Evolutionary conservation across 2,888 invertebrate species (phyloP).

Genomic region (Hydropsyche betteni): DNA sequence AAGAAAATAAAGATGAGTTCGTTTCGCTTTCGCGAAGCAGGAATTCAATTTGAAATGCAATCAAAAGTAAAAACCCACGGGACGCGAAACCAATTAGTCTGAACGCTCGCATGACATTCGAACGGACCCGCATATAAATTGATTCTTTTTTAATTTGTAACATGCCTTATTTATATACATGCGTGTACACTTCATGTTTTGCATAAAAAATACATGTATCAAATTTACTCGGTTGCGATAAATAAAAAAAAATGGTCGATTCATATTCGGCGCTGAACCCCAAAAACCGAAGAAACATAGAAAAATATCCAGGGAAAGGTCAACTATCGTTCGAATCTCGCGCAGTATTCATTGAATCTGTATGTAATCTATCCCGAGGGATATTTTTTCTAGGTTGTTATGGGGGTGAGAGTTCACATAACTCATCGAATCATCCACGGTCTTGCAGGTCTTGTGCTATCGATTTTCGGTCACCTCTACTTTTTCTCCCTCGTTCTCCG

Average conservation of each 20-base stretch:
- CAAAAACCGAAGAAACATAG: no score
- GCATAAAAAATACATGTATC: no score
- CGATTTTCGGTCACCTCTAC: conserved; percentile 25
- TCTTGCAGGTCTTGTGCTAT: conserved; percentile 25
- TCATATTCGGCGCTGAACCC: no score
- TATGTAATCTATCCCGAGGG: conserved; percentile 14
- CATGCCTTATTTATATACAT: no score
- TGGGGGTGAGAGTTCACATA: conserved; percentile 25
- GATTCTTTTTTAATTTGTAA: conserved; percentile 22
- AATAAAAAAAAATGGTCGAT: no score
- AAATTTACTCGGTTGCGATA: no score
- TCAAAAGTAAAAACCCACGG: conserved; percentile 43
- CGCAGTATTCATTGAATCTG: conserved; percentile 18
- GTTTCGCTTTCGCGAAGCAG: conserved; percentile 34
- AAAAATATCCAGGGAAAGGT: conserved; percentile 6
- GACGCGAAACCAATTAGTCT: conserved; percentile 42
- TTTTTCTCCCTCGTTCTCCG: background rate
- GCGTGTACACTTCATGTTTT: no score
- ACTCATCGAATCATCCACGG: conserved; percentile 36
- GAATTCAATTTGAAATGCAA: conserved; percentile 44
- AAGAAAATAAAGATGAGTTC: conserved; percentile 16
- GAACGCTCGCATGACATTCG: conserved; percentile 30
- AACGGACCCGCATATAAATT: conserved; percentile 9
- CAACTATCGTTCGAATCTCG: conserved; percentile 22
- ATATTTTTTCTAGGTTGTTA: conserved; percentile 12